Conservation (phyloP, 2,113 vertebrate genomes). For the Misgurnus anguillicaudatus region DNA sequence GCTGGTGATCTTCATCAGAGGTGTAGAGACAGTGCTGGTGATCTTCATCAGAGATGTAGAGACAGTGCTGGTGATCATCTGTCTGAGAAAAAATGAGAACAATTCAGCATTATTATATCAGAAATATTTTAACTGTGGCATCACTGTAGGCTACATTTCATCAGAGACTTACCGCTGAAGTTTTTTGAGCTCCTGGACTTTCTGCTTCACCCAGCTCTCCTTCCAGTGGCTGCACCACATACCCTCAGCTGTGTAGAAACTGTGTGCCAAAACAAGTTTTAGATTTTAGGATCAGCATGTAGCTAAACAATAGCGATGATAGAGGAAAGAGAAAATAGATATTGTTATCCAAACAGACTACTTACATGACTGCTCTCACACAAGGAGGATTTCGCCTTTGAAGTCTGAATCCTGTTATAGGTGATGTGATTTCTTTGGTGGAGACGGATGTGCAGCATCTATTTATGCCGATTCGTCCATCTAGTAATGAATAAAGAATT, state of each 20-base stretch:
- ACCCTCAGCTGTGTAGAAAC: slow-evolving; percentile 48
- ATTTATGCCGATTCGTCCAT: slow-evolving; percentile 25
- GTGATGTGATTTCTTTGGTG: slow-evolving; percentile 35
- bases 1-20: too few relatives aligned
- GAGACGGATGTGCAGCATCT: slow-evolving; percentile 63
- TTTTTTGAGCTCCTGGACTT: slow-evolving; percentile 29
- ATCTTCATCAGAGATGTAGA: too few relatives aligned
- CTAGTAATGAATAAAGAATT: slow-evolving; percentile 6
- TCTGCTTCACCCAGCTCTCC: slow-evolving; percentile 42
- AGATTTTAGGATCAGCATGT: background rate
- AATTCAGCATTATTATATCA: too few relatives aligned
- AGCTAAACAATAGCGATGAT: background rate
- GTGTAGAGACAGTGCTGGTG: too few relatives aligned
- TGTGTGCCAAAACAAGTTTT: slow-evolving; percentile 15
- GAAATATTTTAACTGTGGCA: too few relatives aligned
- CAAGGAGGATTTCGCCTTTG: slow-evolving; percentile 58
- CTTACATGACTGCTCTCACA: slow-evolving; percentile 50
- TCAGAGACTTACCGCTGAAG: too few relatives aligned
- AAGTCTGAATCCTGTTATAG: slow-evolving; percentile 67
- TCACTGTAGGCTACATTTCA: too few relatives aligned
- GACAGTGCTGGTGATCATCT: too few relatives aligned
- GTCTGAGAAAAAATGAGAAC: too few relatives aligned
- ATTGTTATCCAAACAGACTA: background rate
- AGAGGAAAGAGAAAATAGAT: background rate
- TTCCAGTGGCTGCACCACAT: slow-evolving; percentile 45